Percentiles rank a stretch among this genome's conserved stretches.
phyloP scores from a whole-genome alignment of 2,797 vertebrate species.

The Parauchenoglanis punctatus region DNA sequence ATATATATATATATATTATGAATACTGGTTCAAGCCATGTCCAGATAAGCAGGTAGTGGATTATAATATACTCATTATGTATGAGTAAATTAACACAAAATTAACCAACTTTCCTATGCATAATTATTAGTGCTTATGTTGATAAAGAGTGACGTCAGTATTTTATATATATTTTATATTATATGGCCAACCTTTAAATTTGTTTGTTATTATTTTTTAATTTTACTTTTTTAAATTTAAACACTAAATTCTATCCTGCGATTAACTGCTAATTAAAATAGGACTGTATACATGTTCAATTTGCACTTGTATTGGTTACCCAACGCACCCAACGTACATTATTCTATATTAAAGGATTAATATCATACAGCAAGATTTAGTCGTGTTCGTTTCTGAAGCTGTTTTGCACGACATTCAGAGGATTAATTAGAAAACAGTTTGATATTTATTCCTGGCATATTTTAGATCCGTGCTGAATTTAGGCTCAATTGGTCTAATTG shows the following conservation, averaged over 20 bases:
- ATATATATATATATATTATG: background rate
- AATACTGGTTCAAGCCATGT: background rate
- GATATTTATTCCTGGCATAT: background rate
- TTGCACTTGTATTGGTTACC: background rate
- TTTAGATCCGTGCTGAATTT: background rate
- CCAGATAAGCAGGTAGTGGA: background rate
- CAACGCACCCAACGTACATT: background rate
- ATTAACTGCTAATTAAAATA: background rate
- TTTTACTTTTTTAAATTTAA: background rate
- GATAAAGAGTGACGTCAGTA: background rate
- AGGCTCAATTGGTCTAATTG: background rate
- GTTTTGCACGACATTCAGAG: background rate
- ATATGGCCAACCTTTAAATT: background rate
- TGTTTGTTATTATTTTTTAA: background rate
- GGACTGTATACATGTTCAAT: background rate
- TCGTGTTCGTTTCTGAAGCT: background rate
- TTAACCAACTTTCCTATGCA: background rate
- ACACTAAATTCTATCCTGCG: background rate
- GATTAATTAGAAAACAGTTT: background rate
- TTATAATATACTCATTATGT: background rate
- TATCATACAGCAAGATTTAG: background rate
- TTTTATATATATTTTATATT: background rate
- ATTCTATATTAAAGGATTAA: no score
- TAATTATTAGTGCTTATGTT: background rate
- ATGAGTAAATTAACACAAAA: background rate